Evolutionary conservation across 2,888 invertebrate species (phyloP).

Genomic region (Oscheius sp.): DNA sequence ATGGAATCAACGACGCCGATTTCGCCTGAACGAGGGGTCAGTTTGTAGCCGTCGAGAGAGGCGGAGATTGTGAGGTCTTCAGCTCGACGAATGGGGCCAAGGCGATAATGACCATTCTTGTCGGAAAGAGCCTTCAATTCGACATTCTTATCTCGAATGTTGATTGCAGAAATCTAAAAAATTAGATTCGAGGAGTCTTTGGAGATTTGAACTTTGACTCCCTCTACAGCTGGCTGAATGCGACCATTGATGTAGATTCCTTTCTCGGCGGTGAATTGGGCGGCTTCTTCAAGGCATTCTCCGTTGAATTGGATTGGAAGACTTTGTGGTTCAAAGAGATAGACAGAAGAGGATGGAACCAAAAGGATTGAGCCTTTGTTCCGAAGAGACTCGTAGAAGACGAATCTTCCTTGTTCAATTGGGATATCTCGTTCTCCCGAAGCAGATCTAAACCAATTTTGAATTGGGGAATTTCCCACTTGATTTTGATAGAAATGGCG

Average conservation of each 20-base stretch:
- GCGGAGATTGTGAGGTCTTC: constrained; percentile 80
- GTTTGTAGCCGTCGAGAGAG: constrained; percentile 70
- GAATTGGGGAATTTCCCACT: not conserved
- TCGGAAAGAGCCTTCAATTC: constrained; percentile 75
- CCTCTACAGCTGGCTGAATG: constrained; percentile 75
- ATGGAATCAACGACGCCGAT: constrained; percentile 82
- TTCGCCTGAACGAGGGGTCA: constrained; percentile 72
- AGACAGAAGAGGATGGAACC: constrained; percentile 47
- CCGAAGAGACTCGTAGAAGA: constrained; percentile 47
- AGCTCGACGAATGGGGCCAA: constrained; percentile 82
- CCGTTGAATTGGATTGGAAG: constrained; percentile 30
- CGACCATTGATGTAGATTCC: constrained; percentile 78
- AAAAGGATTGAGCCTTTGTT: constrained; percentile 34
- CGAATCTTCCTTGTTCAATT: constrained; percentile 41
- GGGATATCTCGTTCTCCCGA: constrained; percentile 45
- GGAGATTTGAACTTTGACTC: constrained; percentile 69
- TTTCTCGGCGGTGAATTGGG: constrained; percentile 41
- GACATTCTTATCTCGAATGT: constrained; percentile 54
- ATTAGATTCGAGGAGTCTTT: not conserved
- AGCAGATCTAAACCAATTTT: not conserved
- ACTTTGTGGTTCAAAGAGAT: constrained; percentile 59
- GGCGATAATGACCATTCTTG: constrained; percentile 79
- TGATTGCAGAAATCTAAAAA: constrained; percentile 9
- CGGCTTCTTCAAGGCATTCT: constrained; percentile 49
- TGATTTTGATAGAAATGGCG: constrained; percentile 17